phyloP scores from a whole-genome alignment of 2,113 vertebrate species.

The Sinocyclocheilus anophthalmus region DNA sequence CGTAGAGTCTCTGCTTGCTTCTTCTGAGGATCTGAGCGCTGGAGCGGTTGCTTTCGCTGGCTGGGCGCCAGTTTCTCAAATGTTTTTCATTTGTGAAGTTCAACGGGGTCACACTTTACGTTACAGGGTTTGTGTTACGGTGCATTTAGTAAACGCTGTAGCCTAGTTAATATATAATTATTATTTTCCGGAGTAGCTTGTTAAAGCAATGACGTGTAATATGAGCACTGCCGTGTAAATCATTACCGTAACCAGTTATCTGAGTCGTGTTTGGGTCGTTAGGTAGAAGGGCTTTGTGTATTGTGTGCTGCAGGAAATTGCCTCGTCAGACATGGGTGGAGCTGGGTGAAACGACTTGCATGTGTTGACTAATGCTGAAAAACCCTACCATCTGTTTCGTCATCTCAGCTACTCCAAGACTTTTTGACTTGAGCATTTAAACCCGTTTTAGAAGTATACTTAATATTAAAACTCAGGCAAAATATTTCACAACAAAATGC shows the following conservation, averaged over 20 bases:
- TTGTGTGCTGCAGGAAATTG: slow-evolving; percentile 67
- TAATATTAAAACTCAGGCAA: neutral
- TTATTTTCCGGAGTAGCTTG: neutral
- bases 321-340: slow-evolving; percentile 72
- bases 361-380: slow-evolving; percentile 7
- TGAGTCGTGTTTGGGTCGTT: slow-evolving; percentile 7
- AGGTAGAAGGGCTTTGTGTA: slow-evolving; percentile 67
- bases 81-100: neutral
- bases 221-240: neutral
- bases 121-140: neutral
- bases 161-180: neutral
- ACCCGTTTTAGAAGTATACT: neutral
- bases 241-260: neutral
- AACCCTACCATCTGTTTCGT: neutral
- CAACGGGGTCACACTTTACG: neutral
- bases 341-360: slow-evolving; percentile 60
- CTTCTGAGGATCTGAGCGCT: slow-evolving; percentile 58
- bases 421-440: neutral
- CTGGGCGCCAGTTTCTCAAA: neutral
- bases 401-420: neutral
- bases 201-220: neutral
- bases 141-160: neutral
- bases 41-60: neutral
- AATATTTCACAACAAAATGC: neutral
- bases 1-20: slow-evolving; percentile 94